Percentiles rank a stretch among this genome's conserved stretches.
Conservation (phyloP, 1,140 invertebrate genomes). For the Bombus waltoni region DNA sequence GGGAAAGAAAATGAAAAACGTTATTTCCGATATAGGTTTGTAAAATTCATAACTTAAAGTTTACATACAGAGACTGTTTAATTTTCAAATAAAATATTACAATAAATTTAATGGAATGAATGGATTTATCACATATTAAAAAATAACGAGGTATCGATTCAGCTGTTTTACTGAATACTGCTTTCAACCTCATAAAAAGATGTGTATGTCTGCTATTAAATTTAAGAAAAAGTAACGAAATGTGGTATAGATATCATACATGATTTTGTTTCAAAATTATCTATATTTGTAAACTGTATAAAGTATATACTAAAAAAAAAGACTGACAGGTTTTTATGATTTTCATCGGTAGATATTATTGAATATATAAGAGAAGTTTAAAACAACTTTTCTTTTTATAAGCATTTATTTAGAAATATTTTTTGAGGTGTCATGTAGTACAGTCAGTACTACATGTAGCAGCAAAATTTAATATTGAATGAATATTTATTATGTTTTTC, state of each 20-base stretch:
- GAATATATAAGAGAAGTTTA: background rate
- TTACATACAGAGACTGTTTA: background rate
- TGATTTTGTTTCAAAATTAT: constrained; percentile 21
- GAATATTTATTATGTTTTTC: background rate
- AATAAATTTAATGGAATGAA: constrained; percentile 14
- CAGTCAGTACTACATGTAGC: too few relatives aligned
- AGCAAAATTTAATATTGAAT: background rate
- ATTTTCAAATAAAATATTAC: constrained; percentile 13
- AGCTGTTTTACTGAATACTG: background rate
- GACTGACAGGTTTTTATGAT: constrained; percentile 36
- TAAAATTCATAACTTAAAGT: background rate
- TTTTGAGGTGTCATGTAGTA: background rate
- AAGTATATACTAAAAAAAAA: constrained; percentile 22
- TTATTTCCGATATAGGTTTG: background rate
- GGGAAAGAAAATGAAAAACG: background rate
- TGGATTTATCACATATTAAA: background rate
- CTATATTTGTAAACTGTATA: constrained; percentile 3
- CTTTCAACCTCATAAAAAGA: constrained; percentile 5
- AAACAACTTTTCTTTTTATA: background rate
- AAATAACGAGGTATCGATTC: background rate
- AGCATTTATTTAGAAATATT: background rate
- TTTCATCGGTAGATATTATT: background rate
- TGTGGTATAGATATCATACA: background rate
- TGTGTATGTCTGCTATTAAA: constrained; percentile 26
- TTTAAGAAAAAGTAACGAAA: constrained; percentile 11